A percentile compares a stretch with the other conserved stretches of the same genome.
Evolutionary conservation across 2,888 invertebrate genomes (phyloP).

Genomic region (Galerucella pusilla): DNA sequence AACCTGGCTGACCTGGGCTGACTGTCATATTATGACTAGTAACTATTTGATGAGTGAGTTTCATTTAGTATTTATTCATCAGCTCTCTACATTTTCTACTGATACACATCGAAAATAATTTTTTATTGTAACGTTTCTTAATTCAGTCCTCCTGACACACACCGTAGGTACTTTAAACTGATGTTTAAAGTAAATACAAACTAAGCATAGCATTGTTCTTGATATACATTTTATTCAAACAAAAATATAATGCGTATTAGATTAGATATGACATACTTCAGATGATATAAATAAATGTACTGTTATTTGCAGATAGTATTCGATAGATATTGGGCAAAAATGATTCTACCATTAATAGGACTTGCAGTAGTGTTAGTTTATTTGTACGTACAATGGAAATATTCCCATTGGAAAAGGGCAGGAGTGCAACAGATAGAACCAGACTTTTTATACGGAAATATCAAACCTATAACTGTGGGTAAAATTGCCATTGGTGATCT

Average conservation of each 20-base stretch:
- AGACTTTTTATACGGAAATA: constrained; percentile 38
- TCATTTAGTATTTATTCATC: no score
- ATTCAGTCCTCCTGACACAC: no score
- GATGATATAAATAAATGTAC: background rate
- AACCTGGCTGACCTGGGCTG: no score
- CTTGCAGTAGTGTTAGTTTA: constrained; percentile 19
- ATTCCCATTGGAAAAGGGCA: constrained; percentile 54
- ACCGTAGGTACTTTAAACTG: no score
- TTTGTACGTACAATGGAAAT: constrained; percentile 45
- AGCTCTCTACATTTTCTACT: no score
- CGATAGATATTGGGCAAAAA: background rate
- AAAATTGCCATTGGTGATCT: constrained; percentile 21
- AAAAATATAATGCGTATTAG: background rate
- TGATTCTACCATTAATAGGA: background rate
- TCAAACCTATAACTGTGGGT: constrained; percentile 16
- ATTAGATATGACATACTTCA: background rate
- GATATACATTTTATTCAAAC: no score
- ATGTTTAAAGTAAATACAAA: no score
- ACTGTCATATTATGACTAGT: no score
- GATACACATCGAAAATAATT: no score
- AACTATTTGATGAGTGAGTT: no score
- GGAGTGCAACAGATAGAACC: constrained; percentile 47
- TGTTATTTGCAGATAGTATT: background rate
- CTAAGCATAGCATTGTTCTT: no score
- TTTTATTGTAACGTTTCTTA: no score